A percentile compares a stretch with the other conserved stretches of the same genome.
Evolutionary conservation across 2,797 vertebrate genomes (phyloP).

Genomic region (Neosilurus hyrtlii): DNA sequence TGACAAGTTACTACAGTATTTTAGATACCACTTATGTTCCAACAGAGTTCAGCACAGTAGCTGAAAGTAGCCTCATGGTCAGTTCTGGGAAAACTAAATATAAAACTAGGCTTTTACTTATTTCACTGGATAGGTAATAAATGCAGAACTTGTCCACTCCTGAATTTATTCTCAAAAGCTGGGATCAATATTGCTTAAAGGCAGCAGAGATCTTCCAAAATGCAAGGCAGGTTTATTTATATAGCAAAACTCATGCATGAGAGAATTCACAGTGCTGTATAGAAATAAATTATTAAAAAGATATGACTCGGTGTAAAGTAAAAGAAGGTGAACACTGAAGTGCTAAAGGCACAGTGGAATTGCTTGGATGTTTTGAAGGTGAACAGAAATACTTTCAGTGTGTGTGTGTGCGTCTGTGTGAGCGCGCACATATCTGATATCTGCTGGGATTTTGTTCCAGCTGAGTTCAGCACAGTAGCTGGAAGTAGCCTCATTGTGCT

Average conservation of each 20-base stretch:
- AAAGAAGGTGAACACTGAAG: background rate
- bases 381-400: background rate
- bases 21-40: background rate
- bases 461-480: conserved; percentile 2
- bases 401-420: background rate
- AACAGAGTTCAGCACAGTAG: too few relatives aligned
- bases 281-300: background rate
- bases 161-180: background rate
- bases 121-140: background rate
- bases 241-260: background rate
- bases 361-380: background rate
- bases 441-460: conserved; percentile 6
- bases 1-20: background rate
- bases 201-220: background rate
- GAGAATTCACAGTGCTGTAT: background rate
- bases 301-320: background rate
- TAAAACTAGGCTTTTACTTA: background rate
- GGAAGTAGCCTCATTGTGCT: background rate
- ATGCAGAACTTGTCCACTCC: background rate
- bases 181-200: background rate
- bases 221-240: background rate
- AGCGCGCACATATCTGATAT: background rate
- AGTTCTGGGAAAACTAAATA: background rate
- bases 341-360: background rate
- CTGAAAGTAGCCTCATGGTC: too few relatives aligned